A percentile compares a stretch with the other conserved stretches of the same genome.
Evolutionary conservation across 2,888 invertebrate genomes (phyloP).

Genomic region (Phyllotreta striolata): DNA sequence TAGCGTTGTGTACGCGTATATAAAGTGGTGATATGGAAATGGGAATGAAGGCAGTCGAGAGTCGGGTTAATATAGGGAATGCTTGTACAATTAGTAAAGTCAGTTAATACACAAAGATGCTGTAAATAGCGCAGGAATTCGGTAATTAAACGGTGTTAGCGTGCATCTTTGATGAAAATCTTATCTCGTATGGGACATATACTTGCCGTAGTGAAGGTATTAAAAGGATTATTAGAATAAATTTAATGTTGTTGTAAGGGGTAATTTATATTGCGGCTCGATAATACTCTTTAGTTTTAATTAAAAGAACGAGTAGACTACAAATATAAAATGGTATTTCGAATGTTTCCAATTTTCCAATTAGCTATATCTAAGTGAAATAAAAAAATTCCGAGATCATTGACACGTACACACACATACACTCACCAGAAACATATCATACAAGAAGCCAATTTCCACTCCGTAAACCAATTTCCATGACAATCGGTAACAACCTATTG

Average conservation of each 20-base stretch:
- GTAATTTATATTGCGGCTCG: conserved; percentile 30
- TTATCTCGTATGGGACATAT: conserved; percentile 4
- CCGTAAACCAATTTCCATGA: conserved; percentile 36
- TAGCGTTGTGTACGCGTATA: conserved; percentile 4
- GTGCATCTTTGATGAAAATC: conserved; percentile 34
- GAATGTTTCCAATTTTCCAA: not conserved
- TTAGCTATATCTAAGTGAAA: no score
- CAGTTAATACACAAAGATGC: conserved; percentile 28
- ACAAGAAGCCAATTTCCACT: conserved; percentile 39
- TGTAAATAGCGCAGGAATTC: conserved; percentile 28
- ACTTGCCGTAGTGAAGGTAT: conserved; percentile 16
- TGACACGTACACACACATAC: not conserved
- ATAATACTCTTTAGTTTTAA: no score
- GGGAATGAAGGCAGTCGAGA: conserved; percentile 11
- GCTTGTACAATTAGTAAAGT: conserved; percentile 26
- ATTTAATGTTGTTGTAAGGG: conserved; percentile 22
- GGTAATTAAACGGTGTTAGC: conserved; percentile 31
- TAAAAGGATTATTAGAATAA: conserved; percentile 20
- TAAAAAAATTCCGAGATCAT: conserved; percentile 5
- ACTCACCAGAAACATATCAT: not conserved
- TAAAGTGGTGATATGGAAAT: conserved; percentile 20
- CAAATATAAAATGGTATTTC: conserved; percentile 20
- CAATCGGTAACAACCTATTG: conserved; percentile 28
- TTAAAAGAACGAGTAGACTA: no score
- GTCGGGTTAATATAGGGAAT: conserved; percentile 21